A percentile compares a stretch with the other conserved stretches of the same genome.
These are phyloP conservation scores for Mungos mungo DNA, from an alignment of 2,113 vertebrate genomes.

Conservation along the genomic window DNA sequence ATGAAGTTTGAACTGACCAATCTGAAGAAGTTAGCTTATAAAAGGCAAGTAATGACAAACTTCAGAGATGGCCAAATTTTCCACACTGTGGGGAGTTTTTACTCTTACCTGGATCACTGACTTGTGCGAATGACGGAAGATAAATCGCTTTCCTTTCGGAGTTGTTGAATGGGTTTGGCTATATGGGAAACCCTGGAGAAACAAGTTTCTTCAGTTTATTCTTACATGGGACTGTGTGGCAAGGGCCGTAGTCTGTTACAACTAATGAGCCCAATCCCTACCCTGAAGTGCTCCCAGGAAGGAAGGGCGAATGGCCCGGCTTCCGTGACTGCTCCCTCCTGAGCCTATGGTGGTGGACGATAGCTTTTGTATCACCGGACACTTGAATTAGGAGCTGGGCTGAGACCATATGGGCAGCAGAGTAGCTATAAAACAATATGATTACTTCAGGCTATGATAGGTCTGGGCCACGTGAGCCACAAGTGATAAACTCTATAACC, in stretches of 20 bases:
- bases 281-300: neutral
- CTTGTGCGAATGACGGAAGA: neutral
- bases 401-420: neutral
- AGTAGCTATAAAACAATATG: slow-evolving; percentile 2
- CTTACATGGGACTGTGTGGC: neutral
- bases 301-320: neutral
- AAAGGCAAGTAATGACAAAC: neutral
- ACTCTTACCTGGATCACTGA: neutral
- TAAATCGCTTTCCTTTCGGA: slow-evolving; percentile 8
- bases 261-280: neutral
- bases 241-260: neutral
- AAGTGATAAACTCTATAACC: neutral
- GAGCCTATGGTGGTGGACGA: neutral
- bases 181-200: neutral
- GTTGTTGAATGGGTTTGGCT: neutral
- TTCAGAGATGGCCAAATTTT: neutral
- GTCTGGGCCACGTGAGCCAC: neutral
- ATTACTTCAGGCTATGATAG: neutral
- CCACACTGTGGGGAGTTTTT: neutral
- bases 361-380: neutral
- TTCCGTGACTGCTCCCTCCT: neutral
- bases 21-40: slow-evolving; percentile 34
- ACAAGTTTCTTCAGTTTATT: neutral
- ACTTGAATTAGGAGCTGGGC: slow-evolving; percentile 31
- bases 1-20: slow-evolving; percentile 32